Evolutionary conservation across 2,888 invertebrate genomes (phyloP).

Genomic region (Brachyptera putata): DNA sequence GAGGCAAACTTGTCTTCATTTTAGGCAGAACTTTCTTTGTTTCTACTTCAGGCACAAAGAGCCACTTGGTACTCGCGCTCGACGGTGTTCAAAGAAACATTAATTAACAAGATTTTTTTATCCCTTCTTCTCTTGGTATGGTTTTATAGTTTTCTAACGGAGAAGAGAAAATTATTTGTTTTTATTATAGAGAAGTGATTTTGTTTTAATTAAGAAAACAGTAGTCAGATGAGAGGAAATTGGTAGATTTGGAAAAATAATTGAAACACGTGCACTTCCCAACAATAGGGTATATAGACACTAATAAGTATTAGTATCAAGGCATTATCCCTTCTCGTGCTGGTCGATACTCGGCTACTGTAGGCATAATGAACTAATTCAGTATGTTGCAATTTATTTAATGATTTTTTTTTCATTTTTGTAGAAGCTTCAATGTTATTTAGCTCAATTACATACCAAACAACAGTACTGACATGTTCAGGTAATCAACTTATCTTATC

Average conservation of each 20-base stretch:
- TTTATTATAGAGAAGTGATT: background rate
- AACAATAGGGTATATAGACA: background rate
- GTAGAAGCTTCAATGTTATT: too few species aligned
- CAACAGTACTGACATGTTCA: too few species aligned
- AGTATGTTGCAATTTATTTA: too few species aligned
- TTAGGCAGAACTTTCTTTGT: constrained; percentile 7
- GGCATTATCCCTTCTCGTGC: too few species aligned
- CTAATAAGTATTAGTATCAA: too few species aligned
- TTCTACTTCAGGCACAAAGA: background rate
- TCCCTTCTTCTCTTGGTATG: background rate
- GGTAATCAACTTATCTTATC: too few species aligned
- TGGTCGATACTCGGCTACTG: too few species aligned
- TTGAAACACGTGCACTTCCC: background rate
- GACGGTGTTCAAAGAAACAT: constrained; percentile 14
- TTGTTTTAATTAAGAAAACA: background rate
- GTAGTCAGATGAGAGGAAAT: background rate
- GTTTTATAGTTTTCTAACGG: constrained; percentile 3
- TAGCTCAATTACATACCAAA: too few species aligned
- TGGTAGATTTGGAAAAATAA: background rate
- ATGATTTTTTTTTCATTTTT: too few species aligned
- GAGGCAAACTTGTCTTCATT: constrained; percentile 16
- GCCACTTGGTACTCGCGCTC: background rate
- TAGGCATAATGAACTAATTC: too few species aligned
- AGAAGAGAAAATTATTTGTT: background rate
- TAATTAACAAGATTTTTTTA: constrained; percentile 10